Evolutionary conservation across 2,113 vertebrate genomes (phyloP).

Genomic region (Paradoxurus hermaphroditus): DNA sequence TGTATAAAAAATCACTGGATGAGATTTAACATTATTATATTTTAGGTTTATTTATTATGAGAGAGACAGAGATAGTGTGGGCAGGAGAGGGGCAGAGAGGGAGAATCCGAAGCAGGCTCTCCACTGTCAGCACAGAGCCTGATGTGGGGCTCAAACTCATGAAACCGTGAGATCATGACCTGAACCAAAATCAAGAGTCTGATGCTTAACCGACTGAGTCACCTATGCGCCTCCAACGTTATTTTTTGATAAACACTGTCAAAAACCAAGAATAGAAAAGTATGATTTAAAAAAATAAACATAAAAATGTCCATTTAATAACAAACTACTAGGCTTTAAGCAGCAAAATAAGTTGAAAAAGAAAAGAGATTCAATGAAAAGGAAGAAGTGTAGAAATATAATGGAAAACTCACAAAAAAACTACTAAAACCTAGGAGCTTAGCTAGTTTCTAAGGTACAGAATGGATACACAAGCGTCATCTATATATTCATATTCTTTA

Average conservation of each 20-base stretch:
- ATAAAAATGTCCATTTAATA: not conserved
- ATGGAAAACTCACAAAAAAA: not conserved
- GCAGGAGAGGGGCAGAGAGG: too few relatives aligned
- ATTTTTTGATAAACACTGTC: not conserved
- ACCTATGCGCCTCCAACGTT: not conserved
- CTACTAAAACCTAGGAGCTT: not conserved
- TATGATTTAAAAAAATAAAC: not conserved
- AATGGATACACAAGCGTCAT: not conserved
- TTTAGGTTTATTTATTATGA: too few relatives aligned
- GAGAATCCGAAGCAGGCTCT: too few relatives aligned
- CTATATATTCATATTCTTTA: not conserved
- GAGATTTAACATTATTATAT: not conserved
- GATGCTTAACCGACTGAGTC: too few relatives aligned
- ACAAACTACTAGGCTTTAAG: not conserved
- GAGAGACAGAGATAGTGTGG: too few relatives aligned
- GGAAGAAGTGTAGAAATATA: not conserved
- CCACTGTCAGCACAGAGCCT: too few relatives aligned
- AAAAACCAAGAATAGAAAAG: not conserved
- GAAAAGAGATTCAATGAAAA: not conserved
- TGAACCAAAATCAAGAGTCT: too few relatives aligned
- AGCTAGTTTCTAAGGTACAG: not conserved
- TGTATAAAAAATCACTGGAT: not conserved
- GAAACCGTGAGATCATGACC: too few relatives aligned
- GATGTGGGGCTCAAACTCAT: too few relatives aligned
- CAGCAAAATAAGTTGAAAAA: not conserved